Evolutionary conservation across 2,113 vertebrate species (phyloP), one percentile per base, ranked within the genome.

Genomic region (Oceanites oceanicus): DNA sequence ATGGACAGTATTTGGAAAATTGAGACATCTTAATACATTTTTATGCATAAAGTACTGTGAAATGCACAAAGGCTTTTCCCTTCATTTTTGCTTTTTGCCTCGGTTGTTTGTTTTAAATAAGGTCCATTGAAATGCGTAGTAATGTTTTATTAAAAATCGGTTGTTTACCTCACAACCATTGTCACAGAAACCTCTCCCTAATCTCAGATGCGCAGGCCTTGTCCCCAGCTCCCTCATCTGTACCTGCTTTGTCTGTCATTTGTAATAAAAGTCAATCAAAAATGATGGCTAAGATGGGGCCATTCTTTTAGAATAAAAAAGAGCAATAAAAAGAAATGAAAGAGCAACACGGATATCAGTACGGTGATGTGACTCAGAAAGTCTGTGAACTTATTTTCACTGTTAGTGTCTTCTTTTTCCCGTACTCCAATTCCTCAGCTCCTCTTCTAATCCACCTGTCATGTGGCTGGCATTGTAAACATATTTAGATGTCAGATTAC

Each of bases 401-500:
- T 71, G 13, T 42, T 62, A 32, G 22, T 59, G 47, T 21, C 32
- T 13, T 67, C 56, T 49, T 47, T 71, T 50, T 12, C 11, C 11
- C 18, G 58, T 66, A 29, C 53, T 90, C 61, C 79, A 38, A 81
- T 49, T 92, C 58, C 23, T 75, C 74, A 67, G 13, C 58, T 86
- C 80, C 44, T 63, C 7, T 82, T 78, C 53, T 52, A 56, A 83
- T 76, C 47, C 63, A 65, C 62, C n/a, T 94, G 84, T 76, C 58
- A 26, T 30, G 29, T 38, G 73, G 34, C 66, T 90, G 88, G 78
- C 72, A 53, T 18, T 40, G 62, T 88, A 86, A 92, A 93, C 67
- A 44, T 90, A 86, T 65, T 90, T 86, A 79, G 78, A 88, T 92
- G 82, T 93, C 91, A 92, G 49, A 62, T 92, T 90, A 70, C 49